phyloP scores from a whole-genome alignment of 2,888 invertebrate species.

The Automeris io region DNA sequence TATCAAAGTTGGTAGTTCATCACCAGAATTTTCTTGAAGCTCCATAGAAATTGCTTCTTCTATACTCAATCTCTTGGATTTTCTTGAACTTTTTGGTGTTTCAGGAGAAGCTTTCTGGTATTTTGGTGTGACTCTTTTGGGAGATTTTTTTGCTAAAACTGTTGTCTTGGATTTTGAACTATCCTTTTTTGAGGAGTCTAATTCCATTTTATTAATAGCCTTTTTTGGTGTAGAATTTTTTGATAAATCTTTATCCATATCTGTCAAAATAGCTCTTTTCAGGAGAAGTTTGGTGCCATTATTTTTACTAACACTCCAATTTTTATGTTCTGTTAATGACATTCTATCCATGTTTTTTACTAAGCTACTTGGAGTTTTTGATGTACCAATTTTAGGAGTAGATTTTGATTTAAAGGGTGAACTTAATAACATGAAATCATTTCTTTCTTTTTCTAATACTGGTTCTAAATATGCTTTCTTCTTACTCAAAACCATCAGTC shows the following conservation, averaged over 20 bases:
- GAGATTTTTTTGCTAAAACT: constrained; percentile 54
- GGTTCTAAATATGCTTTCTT: constrained; percentile 61
- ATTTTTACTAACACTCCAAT: constrained; percentile 64
- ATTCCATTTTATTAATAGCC: too few relatives aligned
- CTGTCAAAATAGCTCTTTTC: too few relatives aligned
- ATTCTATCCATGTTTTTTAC: constrained; percentile 55
- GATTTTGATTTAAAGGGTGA: constrained; percentile 46
- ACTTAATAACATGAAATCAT: constrained; percentile 37
- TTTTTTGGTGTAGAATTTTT: too few relatives aligned
- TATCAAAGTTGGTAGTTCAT: constrained; percentile 60
- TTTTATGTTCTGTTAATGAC: constrained; percentile 52
- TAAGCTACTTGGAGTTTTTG: constrained; percentile 59
- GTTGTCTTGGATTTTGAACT: too few relatives aligned
- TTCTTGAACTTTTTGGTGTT: constrained; percentile 43
- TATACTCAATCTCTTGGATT: constrained; percentile 34
- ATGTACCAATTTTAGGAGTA: constrained; percentile 29
- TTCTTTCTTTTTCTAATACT: constrained; percentile 56
- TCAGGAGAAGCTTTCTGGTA: constrained; percentile 19
- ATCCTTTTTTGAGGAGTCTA: too few relatives aligned
- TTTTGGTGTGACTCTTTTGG: constrained; percentile 37
- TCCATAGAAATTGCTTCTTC: constrained; percentile 58
- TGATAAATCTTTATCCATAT: too few relatives aligned
- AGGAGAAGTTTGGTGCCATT: constrained; percentile 64
- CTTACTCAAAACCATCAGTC: constrained; percentile 49
- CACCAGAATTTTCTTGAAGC: constrained; percentile 59